Evolutionary conservation across 2,113 vertebrate species (phyloP), one percentile per base, ranked within the genome.

Genomic region (Chaetura pelagica): DNA sequence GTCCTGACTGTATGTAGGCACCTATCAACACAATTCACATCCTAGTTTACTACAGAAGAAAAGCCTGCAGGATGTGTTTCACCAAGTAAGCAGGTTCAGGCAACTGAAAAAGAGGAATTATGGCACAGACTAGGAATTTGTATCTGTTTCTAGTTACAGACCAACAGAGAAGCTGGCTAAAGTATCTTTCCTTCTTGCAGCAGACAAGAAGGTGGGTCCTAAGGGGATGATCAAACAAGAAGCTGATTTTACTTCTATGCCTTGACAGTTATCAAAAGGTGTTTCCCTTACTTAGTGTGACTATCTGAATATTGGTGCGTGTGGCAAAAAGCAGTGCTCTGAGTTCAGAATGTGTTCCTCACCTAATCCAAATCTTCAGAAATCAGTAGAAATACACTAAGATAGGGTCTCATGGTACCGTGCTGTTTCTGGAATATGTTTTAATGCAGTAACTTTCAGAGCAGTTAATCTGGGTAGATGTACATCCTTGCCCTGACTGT

Each of bases 271-370:
- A 21, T 2, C 9, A 4, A 86, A 52, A 69, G 44, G 24, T 19
- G 3, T 77, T 91, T 84, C 9, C 14, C 10, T 55, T 38, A 12
- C 23, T 71, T 66, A 38, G 10, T 62, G 4, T 44, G 23, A 85
- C 82, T 44, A 14, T 63, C 61, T 59, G 34, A 87, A 51, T 82
- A 14, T 38, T 54, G 52, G 0, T n/a, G 21, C 24, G 24, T 10
- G 4, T 51, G 32, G 38, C 34, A 79, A 83, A 88, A 71, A 55
- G 17, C 12, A 67, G 19, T 0, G 0, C 44, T 57, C 4, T 5
- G 55, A 86, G 14, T 75, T n/a, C 66, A 48, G 83, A 68, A n/a
- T 79, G 6, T 74, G 30, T 85, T 89, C 12, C 26, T 84, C 34
- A 42, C 12, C 35, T 63, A 32, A 58, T 14, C 9, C 7, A 59